phyloP scores from a whole-genome alignment of 1,140 invertebrate genomes.

The Drosophila azteca region DNA sequence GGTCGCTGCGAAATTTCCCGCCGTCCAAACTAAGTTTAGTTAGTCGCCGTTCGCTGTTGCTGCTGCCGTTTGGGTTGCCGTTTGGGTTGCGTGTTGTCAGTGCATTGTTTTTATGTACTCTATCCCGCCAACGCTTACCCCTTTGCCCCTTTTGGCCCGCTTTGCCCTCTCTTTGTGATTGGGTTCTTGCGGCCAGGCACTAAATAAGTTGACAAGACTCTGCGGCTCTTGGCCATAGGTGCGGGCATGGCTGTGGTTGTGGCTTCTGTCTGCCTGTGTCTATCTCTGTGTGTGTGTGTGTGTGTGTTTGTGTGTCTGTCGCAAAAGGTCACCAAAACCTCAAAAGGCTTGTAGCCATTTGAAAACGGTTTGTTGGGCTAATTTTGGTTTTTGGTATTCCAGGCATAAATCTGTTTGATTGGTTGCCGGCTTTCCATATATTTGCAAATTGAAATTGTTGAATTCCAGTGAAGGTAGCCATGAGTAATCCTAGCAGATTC shows the following conservation, averaged over 20 bases:
- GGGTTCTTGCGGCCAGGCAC: constrained; percentile 45
- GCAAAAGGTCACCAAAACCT: constrained; percentile 38
- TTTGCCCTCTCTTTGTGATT: constrained; percentile 26
- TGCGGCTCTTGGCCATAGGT: constrained; percentile 34
- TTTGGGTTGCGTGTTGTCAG: constrained; percentile 46
- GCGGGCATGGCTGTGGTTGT: neutral
- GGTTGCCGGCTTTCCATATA: no score
- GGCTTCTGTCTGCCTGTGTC: no score
- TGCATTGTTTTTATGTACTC: constrained; percentile 51
- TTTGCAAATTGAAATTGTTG: no score
- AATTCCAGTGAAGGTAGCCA: no score
- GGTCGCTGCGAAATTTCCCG: constrained; percentile 54
- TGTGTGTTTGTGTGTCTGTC: no score
- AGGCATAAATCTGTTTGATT: no score
- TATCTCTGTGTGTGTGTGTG: no score
- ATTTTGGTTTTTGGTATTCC: neutral
- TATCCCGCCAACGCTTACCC: no score
- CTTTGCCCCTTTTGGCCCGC: neutral
- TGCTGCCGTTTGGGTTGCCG: constrained; percentile 23
- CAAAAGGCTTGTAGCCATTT: constrained; percentile 44
- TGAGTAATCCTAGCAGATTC: no score
- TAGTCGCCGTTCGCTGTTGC: constrained; percentile 5
- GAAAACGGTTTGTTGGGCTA: constrained; percentile 12
- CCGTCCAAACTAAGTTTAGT: constrained; percentile 47
- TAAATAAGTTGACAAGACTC: constrained; percentile 56